A percentile compares a stretch with the other conserved stretches of the same genome.
phyloP scores from a whole-genome alignment of 2,113 vertebrate species.

The Zapus hudsonius region DNA sequence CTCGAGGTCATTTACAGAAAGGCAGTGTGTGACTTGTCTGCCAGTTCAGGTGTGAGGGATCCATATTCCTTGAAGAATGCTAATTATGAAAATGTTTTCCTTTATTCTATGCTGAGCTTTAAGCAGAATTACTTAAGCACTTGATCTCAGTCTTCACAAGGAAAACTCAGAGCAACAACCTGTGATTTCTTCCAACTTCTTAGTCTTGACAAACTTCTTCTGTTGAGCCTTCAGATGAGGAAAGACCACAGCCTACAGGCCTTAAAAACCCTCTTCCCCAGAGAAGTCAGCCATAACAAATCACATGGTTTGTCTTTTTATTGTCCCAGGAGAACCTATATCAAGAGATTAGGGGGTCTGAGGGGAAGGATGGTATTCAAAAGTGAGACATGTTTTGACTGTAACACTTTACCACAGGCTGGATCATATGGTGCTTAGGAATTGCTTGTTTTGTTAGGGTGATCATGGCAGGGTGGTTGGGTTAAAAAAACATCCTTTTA shows the following conservation, averaged over 20 bases:
- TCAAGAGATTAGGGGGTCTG: neutral
- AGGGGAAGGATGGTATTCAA: neutral
- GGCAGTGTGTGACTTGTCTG: neutral
- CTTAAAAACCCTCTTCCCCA: neutral
- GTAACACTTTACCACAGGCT: neutral
- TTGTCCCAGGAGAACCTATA: constrained; percentile 7
- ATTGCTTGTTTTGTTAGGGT: neutral
- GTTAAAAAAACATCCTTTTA: neutral
- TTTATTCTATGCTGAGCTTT: neutral
- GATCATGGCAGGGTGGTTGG: neutral
- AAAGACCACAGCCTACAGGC: neutral
- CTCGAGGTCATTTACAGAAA: neutral
- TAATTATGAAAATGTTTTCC: neutral
- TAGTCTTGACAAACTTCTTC: neutral
- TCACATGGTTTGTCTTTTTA: neutral
- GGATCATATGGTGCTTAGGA: neutral
- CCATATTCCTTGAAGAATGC: neutral
- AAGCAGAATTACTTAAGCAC: constrained; percentile 22
- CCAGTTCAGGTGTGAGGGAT: neutral
- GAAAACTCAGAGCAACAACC: neutral
- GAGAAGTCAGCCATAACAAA: neutral
- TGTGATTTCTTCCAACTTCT: neutral
- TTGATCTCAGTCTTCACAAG: constrained; percentile 1
- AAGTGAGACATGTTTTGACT: neutral
- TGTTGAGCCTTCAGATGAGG: neutral